Evolutionary conservation across 2,888 invertebrate genomes (phyloP).

Genomic region (Zelleria hepariella): DNA sequence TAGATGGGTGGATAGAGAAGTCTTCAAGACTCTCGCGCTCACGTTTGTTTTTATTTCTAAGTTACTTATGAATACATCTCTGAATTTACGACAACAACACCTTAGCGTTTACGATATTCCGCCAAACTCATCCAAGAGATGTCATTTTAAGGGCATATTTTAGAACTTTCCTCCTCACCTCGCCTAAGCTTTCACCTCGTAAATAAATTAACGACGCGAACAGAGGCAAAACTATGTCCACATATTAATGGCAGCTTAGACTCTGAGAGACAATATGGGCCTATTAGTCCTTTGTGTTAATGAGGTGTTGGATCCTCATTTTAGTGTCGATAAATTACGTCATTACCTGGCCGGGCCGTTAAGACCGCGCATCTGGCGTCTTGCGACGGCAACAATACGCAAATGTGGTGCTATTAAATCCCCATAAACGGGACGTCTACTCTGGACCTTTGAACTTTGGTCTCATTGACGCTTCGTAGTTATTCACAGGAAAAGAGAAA

Average conservation of each 20-base stretch:
- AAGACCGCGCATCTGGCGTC: constrained; percentile 39
- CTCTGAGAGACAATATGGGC: not conserved
- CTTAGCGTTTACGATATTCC: not conserved
- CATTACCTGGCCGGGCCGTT: constrained; percentile 48
- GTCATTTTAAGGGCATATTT: not conserved
- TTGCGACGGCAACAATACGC: constrained; percentile 57
- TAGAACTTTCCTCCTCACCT: no score
- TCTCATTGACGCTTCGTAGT: not conserved
- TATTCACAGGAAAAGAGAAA: no score
- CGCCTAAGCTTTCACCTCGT: not conserved
- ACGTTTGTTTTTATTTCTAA: no score
- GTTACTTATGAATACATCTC: no score
- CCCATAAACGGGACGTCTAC: constrained; percentile 38
- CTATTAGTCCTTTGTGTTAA: constrained; percentile 4
- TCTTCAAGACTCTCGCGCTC: no score
- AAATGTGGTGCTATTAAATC: constrained; percentile 57
- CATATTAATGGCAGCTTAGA: not conserved
- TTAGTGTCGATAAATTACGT: constrained; percentile 62
- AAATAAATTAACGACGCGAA: not conserved
- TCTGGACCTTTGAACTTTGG: not conserved
- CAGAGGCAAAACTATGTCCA: not conserved
- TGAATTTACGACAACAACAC: no score
- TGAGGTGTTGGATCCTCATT: constrained; percentile 17
- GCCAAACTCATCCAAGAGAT: not conserved
- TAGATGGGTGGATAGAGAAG: no score